A percentile compares a stretch with the other conserved stretches of the same genome.
phyloP scores from a whole-genome alignment of 1,140 invertebrate species.

The Dysdera silvatica region DNA sequence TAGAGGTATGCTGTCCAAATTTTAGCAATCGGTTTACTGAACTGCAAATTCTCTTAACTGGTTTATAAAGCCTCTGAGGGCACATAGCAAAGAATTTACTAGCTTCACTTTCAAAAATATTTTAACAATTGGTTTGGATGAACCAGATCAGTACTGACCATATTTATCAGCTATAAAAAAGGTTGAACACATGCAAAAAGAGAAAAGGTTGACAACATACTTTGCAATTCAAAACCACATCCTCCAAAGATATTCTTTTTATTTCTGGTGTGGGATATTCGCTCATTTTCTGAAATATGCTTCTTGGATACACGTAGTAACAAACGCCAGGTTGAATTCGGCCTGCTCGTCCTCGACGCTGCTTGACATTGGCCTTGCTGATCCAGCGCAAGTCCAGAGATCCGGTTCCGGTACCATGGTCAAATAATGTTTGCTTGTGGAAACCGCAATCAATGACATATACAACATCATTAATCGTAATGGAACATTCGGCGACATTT shows the following conservation, averaged over 20 bases:
- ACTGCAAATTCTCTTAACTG: too few relatives aligned
- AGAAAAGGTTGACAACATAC: slow-evolving; percentile 1
- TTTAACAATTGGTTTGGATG: too few relatives aligned
- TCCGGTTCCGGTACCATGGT: slow-evolving; percentile 66
- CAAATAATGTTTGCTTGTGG: slow-evolving; percentile 71
- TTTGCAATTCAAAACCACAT: slow-evolving; percentile 55
- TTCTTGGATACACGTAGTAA: slow-evolving; percentile 66
- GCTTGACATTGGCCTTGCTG: slow-evolving; percentile 76
- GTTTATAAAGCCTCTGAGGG: too few relatives aligned
- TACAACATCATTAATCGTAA: slow-evolving; percentile 86
- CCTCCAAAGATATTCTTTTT: slow-evolving; percentile 67
- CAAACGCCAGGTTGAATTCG: slow-evolving; percentile 74
- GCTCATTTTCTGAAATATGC: slow-evolving; percentile 55
- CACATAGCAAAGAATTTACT: too few relatives aligned
- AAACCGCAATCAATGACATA: slow-evolving; percentile 96
- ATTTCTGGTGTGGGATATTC: slow-evolving; percentile 60
- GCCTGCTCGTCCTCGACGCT: slow-evolving; percentile 77
- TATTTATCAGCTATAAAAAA: slow-evolving; percentile 28
- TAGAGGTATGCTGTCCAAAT: too few relatives aligned
- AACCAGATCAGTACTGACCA: not conserved
- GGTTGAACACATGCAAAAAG: slow-evolving; percentile 41
- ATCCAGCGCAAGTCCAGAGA: slow-evolving; percentile 75
- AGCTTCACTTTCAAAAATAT: too few relatives aligned
- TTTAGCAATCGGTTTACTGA: too few relatives aligned
- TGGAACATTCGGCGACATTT: slow-evolving; percentile 93